Conservation (phyloP, 2,888 invertebrate genomes). For the Cynaeus angustus region DNA sequence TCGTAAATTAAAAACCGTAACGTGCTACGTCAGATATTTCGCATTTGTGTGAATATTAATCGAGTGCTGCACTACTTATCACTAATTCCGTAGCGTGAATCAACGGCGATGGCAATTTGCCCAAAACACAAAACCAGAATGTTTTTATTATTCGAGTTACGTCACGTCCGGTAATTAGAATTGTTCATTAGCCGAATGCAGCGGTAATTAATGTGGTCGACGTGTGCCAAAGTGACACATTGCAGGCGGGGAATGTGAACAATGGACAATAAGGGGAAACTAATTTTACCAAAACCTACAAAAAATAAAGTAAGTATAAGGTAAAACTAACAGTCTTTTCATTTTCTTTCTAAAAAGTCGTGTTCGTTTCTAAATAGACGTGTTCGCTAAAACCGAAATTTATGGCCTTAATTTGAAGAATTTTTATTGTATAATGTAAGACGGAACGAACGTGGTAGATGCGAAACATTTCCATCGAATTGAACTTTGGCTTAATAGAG, state of each 20-base stretch:
- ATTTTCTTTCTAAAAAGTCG: too few relatives aligned
- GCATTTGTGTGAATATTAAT: conserved; percentile 37
- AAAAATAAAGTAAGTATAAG: too few relatives aligned
- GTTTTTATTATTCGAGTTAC: conserved; percentile 62
- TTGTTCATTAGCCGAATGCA: conserved; percentile 69
- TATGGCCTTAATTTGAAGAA: too few relatives aligned
- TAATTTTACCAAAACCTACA: too few relatives aligned
- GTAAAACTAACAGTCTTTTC: too few relatives aligned
- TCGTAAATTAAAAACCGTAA: conserved; percentile 45
- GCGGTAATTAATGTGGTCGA: conserved; percentile 64
- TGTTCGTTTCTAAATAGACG: too few relatives aligned
- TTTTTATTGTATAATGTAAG: too few relatives aligned
- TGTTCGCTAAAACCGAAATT: too few relatives aligned
- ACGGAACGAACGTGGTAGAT: too few relatives aligned
- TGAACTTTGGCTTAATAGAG: neutral
- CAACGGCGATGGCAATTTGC: conserved; percentile 57
- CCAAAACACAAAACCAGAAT: conserved; percentile 58
- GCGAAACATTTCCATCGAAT: too few relatives aligned
- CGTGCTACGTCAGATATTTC: conserved; percentile 33
- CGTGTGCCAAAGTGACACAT: conserved; percentile 31
- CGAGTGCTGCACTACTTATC: conserved; percentile 58
- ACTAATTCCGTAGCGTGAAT: conserved; percentile 59
- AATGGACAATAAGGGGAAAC: too few relatives aligned
- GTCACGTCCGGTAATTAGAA: conserved; percentile 69
- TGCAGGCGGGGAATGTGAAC: neutral